These are phyloP conservation scores for Ispidina picta DNA, from an alignment of 2,797 vertebrate species.

Conservation along the genomic window DNA sequence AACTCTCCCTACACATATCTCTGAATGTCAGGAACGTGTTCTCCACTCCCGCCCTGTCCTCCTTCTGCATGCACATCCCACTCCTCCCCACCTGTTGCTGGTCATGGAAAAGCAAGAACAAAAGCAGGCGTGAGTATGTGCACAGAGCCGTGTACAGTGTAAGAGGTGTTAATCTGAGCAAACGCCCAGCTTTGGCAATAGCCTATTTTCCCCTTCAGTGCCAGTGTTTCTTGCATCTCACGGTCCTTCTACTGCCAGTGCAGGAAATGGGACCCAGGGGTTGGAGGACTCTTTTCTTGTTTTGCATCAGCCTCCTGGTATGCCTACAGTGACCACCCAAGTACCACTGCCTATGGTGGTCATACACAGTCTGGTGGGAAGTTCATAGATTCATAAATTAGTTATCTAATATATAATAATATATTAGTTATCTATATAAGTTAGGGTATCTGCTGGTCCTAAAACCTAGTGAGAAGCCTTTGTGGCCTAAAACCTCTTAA, in stretches of 20 bases:
- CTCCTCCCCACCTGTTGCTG: conserved; percentile 3
- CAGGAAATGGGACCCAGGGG: not conserved
- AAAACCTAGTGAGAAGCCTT: not conserved
- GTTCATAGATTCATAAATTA: too few species aligned
- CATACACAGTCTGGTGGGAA: not conserved
- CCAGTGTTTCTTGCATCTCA: not conserved
- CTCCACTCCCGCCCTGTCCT: not conserved
- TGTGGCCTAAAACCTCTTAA: not conserved
- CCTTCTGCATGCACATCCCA: not conserved
- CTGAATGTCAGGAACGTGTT: not conserved
- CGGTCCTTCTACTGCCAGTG: not conserved
- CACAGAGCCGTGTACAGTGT: not conserved
- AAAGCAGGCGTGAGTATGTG: not conserved
- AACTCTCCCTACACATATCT: not conserved
- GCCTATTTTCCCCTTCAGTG: not conserved
- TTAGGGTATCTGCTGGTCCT: not conserved
- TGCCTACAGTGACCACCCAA: not conserved
- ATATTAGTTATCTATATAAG: too few species aligned
- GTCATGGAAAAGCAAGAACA: not conserved
- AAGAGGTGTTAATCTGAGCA: not conserved
- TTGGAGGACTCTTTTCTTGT: not conserved
- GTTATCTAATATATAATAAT: too few species aligned
- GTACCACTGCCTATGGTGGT: not conserved
- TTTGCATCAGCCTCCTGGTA: not conserved
- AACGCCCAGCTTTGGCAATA: not conserved